A percentile compares a stretch with the other conserved stretches of the same genome.
These are phyloP conservation scores for Heliothis subflexa DNA, from an alignment of 1,140 invertebrate species.

Conservation along the genomic window DNA sequence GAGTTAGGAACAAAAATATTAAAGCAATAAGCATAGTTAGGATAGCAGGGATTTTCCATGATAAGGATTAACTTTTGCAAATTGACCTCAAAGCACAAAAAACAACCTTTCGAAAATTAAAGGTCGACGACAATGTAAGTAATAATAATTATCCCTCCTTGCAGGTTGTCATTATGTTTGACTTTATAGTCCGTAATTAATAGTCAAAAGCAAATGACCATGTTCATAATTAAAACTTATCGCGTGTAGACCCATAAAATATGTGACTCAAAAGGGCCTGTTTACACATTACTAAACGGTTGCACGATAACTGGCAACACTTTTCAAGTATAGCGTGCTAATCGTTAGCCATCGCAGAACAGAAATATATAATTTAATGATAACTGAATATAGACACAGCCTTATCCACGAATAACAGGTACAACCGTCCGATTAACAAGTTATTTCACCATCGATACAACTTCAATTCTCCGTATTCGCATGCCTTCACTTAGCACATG, in stretches of 20 bases:
- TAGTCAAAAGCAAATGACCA: background rate
- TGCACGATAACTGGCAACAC: conserved; percentile 34
- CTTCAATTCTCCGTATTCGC: background rate
- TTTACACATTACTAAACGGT: conserved; percentile 33
- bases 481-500: background rate
- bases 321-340: conserved; percentile 32
- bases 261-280: conserved; percentile 30
- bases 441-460: background rate
- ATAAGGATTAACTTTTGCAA: background rate
- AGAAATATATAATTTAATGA: conserved; percentile 26
- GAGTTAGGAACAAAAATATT: background rate
- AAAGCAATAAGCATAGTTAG: background rate
- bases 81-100: background rate
- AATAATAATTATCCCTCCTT: too few species aligned
- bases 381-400: background rate
- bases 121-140: too few species aligned
- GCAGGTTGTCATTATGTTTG: too few species aligned
- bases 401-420: background rate
- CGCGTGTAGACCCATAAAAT: conserved; percentile 9
- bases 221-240: conserved; percentile 20
- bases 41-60: too few species aligned
- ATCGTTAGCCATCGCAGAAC: conserved; percentile 9
- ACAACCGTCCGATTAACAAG: background rate
- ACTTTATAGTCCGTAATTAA: background rate
- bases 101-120: background rate